Base-by-base conservation (phyloP, 2,888 invertebrate genomes). In the Hoplodrina blanda region DNA sequence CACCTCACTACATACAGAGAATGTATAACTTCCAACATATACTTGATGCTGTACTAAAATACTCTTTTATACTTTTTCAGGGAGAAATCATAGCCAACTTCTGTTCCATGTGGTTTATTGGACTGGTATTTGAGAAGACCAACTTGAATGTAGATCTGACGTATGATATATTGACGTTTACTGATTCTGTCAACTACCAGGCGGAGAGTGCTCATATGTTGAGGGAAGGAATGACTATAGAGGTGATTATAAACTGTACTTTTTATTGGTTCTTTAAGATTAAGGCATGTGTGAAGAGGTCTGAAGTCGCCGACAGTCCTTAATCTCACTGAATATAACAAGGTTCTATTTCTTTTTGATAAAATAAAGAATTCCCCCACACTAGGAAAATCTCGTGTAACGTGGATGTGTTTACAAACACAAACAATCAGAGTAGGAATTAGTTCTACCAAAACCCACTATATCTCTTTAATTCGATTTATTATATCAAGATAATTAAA, bases 71-170 rank as follows among this genome's bases (percentile, higher is more conserved):
- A 50, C 19, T 1, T 20, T 86, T 82, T 2, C 91, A 95, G 95
- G 95, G 94, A 0, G 95, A 92, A 54, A 82, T 92, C 19, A 74
- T 94, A 20, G 90, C 96, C 49, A 96, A 96, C 80, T 97, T 97
- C 81, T 98, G 98, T 90, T 98, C 98, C 8, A 98, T 99, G 97
- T 99, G 99, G 99, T 99, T 99, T 94, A 99, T 99, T 87, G 99
- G 99, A 0, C 96, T 99, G 63, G 98, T 98, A 79, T 99, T 99
- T 91, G 98, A 98, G 86, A 98, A 98, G 95, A 97, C 98, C 17
- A 98, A 98, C 90, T 96, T 98, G 62, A 99, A 99, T 89, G 97
- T 99, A 63, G 99, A 99, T 94, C 97, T 99, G 71, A 99, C 99
- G 0, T 97, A 97, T 82, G 99, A 99, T 90, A 99, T 99, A 82